These are phyloP conservation scores for Sebastolobus alascanus DNA, from an alignment of 2,797 vertebrate species.

Conservation along the genomic window DNA sequence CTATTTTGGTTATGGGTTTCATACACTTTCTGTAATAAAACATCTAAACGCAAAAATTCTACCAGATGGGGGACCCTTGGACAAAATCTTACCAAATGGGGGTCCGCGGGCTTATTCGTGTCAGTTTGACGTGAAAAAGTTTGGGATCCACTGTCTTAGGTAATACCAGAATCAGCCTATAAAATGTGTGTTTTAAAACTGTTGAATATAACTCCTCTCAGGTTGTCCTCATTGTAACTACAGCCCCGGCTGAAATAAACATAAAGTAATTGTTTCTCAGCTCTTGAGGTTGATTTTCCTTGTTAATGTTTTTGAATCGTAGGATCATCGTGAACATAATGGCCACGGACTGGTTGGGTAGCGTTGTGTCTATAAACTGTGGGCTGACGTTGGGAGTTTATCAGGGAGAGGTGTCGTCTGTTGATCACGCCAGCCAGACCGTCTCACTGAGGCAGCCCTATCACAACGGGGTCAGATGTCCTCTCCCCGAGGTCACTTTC, in stretches of 20 bases:
- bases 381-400: conserved; percentile 92
- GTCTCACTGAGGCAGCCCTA: conserved; percentile 93
- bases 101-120: no score
- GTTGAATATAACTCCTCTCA: not conserved
- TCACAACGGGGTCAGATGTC: conserved; percentile 93
- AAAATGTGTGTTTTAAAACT: not conserved
- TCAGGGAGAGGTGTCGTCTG: conserved; percentile 92
- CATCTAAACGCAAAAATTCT: accelerated
- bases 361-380: conserved; percentile 93
- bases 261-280: not conserved
- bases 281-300: not conserved
- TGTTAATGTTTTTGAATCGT: not conserved
- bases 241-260: no score
- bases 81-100: no score
- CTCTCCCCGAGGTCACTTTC: conserved; percentile 95
- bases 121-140: no score
- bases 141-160: no score
- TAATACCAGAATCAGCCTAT: not conserved
- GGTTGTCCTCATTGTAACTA: not conserved
- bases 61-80: no score
- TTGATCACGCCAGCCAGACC: conserved; percentile 93
- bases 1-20: no score
- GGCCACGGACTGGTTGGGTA: conserved; percentile 93
- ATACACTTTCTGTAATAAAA: no score
- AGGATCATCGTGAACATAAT: conserved; percentile 70